Evolutionary conservation across 1,140 invertebrate species (phyloP).

Genomic region (Leptinotarsa texana): DNA sequence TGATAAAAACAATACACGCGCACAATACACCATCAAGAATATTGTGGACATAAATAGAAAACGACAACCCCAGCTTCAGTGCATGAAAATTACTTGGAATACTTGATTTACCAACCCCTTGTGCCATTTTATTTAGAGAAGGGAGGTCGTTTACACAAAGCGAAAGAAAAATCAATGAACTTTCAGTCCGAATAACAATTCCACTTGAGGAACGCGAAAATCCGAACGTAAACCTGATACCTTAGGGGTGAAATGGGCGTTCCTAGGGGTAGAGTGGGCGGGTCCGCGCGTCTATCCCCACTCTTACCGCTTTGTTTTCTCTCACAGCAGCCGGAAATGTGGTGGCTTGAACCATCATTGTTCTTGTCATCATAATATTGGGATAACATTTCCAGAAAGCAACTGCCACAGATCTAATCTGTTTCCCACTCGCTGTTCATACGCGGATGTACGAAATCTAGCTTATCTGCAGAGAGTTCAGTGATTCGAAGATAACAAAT

Average conservation of each 20-base stretch:
- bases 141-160: conserved; percentile 29
- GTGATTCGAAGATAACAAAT: too few species aligned
- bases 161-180: conserved; percentile 47
- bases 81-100: conserved; percentile 1
- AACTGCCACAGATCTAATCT: conserved; percentile 13
- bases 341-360: conserved; percentile 57
- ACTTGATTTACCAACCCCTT: neutral
- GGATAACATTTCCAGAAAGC: conserved; percentile 54
- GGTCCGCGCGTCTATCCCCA: conserved; percentile 34
- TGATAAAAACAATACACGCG: too few species aligned
- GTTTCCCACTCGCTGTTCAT: conserved; percentile 5
- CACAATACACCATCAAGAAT: too few species aligned
- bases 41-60: too few species aligned
- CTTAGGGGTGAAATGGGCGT: conserved; percentile 46
- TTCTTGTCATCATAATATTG: conserved; percentile 57
- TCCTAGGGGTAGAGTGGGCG: conserved; percentile 32
- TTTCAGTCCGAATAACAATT: conserved; percentile 44
- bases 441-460: neutral
- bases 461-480: too few species aligned
- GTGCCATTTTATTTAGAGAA: neutral
- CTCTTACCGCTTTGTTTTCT: conserved; percentile 54
- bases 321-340: conserved; percentile 55
- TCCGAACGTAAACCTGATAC: conserved; percentile 43
- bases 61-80: too few species aligned
- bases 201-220: conserved; percentile 45